Evolutionary conservation across 2,888 invertebrate genomes (phyloP).

Genomic region (Caenorhabditis virilis): DNA sequence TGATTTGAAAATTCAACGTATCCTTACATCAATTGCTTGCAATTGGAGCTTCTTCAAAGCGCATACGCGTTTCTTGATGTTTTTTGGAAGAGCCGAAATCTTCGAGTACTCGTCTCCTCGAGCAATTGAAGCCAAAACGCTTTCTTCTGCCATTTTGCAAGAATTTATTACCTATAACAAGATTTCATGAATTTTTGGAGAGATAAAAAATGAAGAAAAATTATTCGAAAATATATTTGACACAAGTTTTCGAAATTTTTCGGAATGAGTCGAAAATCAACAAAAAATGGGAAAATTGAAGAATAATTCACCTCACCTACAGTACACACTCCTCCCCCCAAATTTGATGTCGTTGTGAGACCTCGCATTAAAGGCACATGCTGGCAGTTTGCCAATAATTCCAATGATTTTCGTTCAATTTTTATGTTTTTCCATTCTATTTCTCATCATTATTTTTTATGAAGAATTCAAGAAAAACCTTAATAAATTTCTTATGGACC

Average conservation of each 20-base stretch:
- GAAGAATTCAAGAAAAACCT: no score
- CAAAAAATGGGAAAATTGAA: neutral
- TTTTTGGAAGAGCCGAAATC: slow-evolving; percentile 14
- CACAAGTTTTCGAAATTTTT: neutral
- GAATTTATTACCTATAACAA: slow-evolving; percentile 19
- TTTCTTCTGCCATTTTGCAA: neutral
- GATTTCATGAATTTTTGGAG: neutral
- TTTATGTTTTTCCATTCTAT: no score
- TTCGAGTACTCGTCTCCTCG: slow-evolving; percentile 2
- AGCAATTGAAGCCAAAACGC: neutral
- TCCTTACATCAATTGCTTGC: slow-evolving; percentile 39
- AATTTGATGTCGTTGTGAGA: slow-evolving; percentile 26
- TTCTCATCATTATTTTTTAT: no score
- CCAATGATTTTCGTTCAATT: no score
- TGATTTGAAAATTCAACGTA: neutral
- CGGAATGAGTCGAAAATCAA: no score
- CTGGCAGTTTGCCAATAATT: no score
- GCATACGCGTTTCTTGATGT: slow-evolving; percentile 46
- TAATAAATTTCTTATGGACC: no score
- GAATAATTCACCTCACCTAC: neutral
- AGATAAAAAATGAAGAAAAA: slow-evolving; percentile 1
- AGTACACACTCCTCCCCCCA: neutral
- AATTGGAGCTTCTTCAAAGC: slow-evolving; percentile 65
- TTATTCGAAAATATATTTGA: neutral
- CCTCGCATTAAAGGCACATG: slow-evolving; percentile 28